These are phyloP conservation scores for Nerophis lumbriciformis DNA, from an alignment of 2,113 vertebrate genomes.

Conservation along the genomic window DNA sequence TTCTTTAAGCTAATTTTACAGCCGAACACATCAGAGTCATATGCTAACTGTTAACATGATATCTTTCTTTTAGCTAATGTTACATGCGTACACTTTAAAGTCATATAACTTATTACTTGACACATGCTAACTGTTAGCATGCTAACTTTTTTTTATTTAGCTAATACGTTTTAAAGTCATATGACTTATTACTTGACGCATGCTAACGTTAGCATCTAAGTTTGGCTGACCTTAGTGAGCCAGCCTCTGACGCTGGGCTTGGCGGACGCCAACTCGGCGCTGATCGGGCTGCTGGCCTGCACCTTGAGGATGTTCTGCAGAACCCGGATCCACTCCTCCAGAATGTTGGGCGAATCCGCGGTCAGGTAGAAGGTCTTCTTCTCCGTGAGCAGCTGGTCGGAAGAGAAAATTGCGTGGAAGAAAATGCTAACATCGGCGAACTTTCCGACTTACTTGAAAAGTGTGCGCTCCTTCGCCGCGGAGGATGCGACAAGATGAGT, in stretches of 20 bases:
- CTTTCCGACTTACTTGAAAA: slow-evolving; percentile 71
- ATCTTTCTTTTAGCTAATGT: too few relatives aligned
- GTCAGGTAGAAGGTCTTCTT: slow-evolving; percentile 86
- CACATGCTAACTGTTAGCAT: too few relatives aligned
- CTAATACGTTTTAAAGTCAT: too few relatives aligned
- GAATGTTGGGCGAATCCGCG: slow-evolving; percentile 85
- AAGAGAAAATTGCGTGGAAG: slow-evolving; percentile 17
- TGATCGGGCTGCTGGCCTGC: slow-evolving; percentile 70
- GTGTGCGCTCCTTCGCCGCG: slow-evolving; percentile 83
- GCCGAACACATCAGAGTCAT: too few relatives aligned
- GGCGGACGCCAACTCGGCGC: slow-evolving; percentile 57
- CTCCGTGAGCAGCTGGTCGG: slow-evolving; percentile 79
- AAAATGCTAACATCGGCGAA: neutral
- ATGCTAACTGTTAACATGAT: too few relatives aligned
- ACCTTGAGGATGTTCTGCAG: slow-evolving; percentile 84
- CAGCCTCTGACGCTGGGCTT: slow-evolving; percentile 82
- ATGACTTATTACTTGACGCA: too few relatives aligned
- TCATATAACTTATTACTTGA: too few relatives aligned
- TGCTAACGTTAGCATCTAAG: too few relatives aligned
- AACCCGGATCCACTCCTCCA: slow-evolving; percentile 88
- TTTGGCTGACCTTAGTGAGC: slow-evolving; percentile 80
- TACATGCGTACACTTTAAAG: too few relatives aligned
- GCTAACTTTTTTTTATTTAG: too few relatives aligned
- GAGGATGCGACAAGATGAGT: slow-evolving; percentile 78
- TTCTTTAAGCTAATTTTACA: too few relatives aligned